Conservation (phyloP, 2,113 vertebrate species). For the Periophthalmus modestus region DNA sequence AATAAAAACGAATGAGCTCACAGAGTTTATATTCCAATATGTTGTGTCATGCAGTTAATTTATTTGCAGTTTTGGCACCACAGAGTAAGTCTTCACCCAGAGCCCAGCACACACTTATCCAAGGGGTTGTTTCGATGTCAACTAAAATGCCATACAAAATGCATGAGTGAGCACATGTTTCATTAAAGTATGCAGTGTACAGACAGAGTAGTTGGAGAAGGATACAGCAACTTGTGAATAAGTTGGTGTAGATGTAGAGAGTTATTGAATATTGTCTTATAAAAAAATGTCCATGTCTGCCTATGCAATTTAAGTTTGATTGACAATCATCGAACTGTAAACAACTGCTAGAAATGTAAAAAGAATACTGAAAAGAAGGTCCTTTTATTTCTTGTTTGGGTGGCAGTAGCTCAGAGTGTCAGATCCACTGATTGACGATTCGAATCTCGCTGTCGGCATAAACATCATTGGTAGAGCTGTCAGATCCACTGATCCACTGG, state of each 20-base stretch:
- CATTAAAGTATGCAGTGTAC: slow-evolving; percentile 9
- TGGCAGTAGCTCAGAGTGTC: no score
- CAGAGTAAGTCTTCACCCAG: not conserved
- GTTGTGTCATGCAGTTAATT: slow-evolving; percentile 21
- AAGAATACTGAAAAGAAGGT: not conserved
- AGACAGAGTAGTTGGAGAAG: not conserved
- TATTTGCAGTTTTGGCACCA: slow-evolving; percentile 18
- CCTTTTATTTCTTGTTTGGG: no score
- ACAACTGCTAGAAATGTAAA: not conserved
- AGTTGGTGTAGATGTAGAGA: not conserved
- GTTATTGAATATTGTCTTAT: not conserved
- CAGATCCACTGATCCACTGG: no score
- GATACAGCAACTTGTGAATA: slow-evolving; percentile 7
- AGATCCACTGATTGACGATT: no score
- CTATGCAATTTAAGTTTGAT: not conserved
- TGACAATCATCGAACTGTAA: no score
- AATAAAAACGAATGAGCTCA: slow-evolving; percentile 20
- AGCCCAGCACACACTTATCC: not conserved
- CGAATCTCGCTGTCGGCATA: no score
- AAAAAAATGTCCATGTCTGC: not conserved
- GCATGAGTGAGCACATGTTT: not conserved
- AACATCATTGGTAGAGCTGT: no score
- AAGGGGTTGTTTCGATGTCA: not conserved
- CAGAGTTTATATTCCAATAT: slow-evolving; percentile 17
- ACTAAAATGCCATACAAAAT: slow-evolving; percentile 13